A percentile compares a stretch with the other conserved stretches of the same genome.
phyloP scores from a whole-genome alignment of 2,888 invertebrate genomes.

The Pilophorus perplexus region DNA sequence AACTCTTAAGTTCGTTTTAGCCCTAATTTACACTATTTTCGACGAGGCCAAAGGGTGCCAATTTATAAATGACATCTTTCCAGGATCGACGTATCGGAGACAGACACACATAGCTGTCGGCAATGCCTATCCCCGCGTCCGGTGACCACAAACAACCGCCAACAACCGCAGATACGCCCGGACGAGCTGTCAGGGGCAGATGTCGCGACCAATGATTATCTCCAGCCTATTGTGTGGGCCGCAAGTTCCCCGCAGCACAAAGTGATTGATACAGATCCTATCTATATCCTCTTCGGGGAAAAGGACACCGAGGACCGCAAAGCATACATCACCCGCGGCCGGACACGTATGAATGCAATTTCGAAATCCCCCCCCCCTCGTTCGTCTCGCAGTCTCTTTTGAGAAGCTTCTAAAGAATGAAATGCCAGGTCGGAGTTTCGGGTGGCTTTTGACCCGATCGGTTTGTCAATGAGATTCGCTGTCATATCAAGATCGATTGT shows the following conservation, averaged over 20 bases:
- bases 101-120: neutral
- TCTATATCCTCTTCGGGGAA: slow-evolving; percentile 4
- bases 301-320: neutral
- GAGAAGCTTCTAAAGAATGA: too few relatives aligned
- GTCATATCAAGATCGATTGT: too few relatives aligned
- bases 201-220: slow-evolving; percentile 26
- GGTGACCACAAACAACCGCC: slow-evolving; percentile 22
- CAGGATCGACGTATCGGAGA: too few relatives aligned
- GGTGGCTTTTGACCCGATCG: too few relatives aligned
- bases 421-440: too few relatives aligned
- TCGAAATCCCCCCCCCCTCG: too few relatives aligned
- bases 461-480: too few relatives aligned
- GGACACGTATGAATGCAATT: slow-evolving; percentile 1
- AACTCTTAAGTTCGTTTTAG: too few relatives aligned
- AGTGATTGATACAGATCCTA: slow-evolving; percentile 29
- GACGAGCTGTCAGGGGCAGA: slow-evolving; percentile 21
- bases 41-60: too few relatives aligned
- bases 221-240: slow-evolving; percentile 10
- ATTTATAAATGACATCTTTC: too few relatives aligned
- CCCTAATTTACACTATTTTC: too few relatives aligned
- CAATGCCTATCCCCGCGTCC: slow-evolving; percentile 11
- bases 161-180: neutral
- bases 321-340: slow-evolving; percentile 4
- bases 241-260: slow-evolving; percentile 13
- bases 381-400: too few relatives aligned